Percentiles rank a stretch among this genome's conserved stretches.
Evolutionary conservation across 2,888 invertebrate species (phyloP).

Genomic region (Dicranocentrus wangi): DNA sequence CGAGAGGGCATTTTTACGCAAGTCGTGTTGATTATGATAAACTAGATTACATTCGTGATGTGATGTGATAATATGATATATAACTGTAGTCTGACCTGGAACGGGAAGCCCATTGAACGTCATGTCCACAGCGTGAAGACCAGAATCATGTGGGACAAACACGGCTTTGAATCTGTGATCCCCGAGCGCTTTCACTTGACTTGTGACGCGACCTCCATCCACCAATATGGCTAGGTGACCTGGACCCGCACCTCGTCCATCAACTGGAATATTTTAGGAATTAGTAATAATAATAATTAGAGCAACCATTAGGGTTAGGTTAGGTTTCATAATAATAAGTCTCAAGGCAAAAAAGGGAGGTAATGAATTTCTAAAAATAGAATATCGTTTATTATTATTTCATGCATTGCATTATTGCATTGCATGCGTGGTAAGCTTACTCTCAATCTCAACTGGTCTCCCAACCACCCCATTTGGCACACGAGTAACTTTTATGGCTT

Average conservation of each 20-base stretch:
- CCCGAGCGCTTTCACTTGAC: slow-evolving; percentile 92
- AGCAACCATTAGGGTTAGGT: no score
- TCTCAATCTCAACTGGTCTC: slow-evolving; percentile 95
- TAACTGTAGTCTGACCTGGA: slow-evolving; percentile 82
- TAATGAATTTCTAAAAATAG: no score
- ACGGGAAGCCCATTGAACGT: slow-evolving; percentile 94
- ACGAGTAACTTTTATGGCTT: slow-evolving; percentile 80
- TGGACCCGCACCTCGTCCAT: slow-evolving; percentile 95
- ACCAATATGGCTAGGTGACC: slow-evolving; percentile 97
- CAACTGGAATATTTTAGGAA: slow-evolving; percentile 79
- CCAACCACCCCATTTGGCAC: slow-evolving; percentile 91
- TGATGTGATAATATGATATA: no score
- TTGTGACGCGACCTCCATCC: slow-evolving; percentile 94
- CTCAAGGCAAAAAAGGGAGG: no score
- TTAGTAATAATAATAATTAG: slow-evolving; percentile 18
- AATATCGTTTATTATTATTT: no score
- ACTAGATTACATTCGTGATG: no score
- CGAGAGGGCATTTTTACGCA: background rate
- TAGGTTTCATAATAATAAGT: background rate
- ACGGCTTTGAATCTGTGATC: slow-evolving; percentile 90
- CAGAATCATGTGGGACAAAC: slow-evolving; percentile 91
- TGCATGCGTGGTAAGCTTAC: no score
- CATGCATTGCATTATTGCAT: no score
- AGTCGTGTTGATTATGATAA: no score
- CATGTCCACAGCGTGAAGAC: slow-evolving; percentile 91